These are phyloP conservation scores for Malaclemys terrapin DNA, from an alignment of 2,113 vertebrate species.

Conservation along the genomic window DNA sequence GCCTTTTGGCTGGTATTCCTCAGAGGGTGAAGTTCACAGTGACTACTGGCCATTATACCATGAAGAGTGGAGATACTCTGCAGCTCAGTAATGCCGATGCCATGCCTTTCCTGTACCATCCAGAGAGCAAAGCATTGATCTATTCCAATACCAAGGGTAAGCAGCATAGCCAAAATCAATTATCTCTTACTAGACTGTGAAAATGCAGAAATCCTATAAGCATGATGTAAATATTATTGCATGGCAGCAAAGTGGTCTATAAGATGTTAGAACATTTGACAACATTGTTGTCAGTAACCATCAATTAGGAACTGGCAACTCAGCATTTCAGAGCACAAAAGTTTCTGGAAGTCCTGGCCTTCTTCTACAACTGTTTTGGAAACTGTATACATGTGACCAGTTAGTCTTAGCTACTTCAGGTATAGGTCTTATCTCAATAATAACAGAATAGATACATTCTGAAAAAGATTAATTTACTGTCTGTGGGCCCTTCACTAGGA, in stretches of 20 bases:
- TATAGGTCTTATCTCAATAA: neutral
- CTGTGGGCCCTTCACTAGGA: neutral
- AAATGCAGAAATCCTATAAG: neutral
- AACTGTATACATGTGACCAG: neutral
- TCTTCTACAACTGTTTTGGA: neutral
- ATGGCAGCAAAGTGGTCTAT: neutral
- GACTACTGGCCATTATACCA: conserved; percentile 91
- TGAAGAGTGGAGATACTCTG: conserved; percentile 93
- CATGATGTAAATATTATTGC: neutral
- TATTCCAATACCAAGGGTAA: conserved; percentile 85
- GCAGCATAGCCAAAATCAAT: neutral
- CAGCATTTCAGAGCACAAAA: neutral
- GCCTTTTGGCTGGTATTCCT: conserved; percentile 94
- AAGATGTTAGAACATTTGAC: neutral
- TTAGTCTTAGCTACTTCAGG: neutral
- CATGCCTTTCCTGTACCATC: conserved; percentile 89
- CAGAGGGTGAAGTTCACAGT: conserved; percentile 96
- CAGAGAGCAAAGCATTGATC: conserved; percentile 84
- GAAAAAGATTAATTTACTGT: neutral
- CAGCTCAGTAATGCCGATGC: conserved; percentile 93
- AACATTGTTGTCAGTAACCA: accelerated
- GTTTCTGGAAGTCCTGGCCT: neutral
- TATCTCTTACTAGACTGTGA: neutral
- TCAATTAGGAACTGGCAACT: neutral
- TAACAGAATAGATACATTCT: neutral